Evolutionary conservation across 2,888 invertebrate genomes (phyloP).

Genomic region (Phalera bucephala): DNA sequence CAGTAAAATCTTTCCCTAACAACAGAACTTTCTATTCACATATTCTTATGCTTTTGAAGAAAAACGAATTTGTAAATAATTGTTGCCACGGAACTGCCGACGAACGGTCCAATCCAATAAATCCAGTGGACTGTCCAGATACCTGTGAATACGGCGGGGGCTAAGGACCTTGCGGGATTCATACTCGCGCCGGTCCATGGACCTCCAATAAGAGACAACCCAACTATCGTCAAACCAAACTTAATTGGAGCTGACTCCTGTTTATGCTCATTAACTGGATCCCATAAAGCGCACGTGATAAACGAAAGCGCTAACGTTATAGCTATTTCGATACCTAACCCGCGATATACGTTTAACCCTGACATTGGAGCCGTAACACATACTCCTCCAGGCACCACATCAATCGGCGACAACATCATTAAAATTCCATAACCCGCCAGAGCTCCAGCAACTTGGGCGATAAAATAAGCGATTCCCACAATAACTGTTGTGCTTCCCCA

Average conservation of each 20-base stretch:
- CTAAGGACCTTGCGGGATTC: conserved; percentile 88
- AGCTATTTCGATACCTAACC: conserved; percentile 84
- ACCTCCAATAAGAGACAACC: conserved; percentile 86
- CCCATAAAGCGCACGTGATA: conserved; percentile 88
- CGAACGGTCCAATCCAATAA: conserved; percentile 86
- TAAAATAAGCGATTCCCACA: conserved; percentile 83
- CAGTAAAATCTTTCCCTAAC: too few species aligned
- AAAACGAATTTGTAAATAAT: conserved; percentile 54
- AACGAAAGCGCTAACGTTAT: conserved; percentile 85
- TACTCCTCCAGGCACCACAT: conserved; percentile 61
- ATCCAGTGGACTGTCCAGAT: conserved; percentile 87
- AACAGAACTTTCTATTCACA: too few species aligned
- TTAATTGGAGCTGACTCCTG: conserved; percentile 86
- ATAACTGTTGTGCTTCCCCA: conserved; percentile 80
- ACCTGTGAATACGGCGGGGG: conserved; percentile 87
- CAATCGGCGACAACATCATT: conserved; percentile 68
- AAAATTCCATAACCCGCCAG: conserved; percentile 87
- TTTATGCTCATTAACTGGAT: conserved; percentile 85
- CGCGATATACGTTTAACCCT: conserved; percentile 74
- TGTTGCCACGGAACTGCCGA: conserved; percentile 54
- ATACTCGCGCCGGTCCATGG: conserved; percentile 88
- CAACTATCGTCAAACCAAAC: conserved; percentile 86
- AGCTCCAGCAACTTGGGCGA: conserved; percentile 87
- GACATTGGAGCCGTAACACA: conserved; percentile 85
- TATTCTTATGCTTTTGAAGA: conserved; percentile 16